Percentiles rank a stretch among this genome's conserved stretches.
Conservation (phyloP, 2,888 invertebrate species). For the Xanthostigma xanthostigma region DNA sequence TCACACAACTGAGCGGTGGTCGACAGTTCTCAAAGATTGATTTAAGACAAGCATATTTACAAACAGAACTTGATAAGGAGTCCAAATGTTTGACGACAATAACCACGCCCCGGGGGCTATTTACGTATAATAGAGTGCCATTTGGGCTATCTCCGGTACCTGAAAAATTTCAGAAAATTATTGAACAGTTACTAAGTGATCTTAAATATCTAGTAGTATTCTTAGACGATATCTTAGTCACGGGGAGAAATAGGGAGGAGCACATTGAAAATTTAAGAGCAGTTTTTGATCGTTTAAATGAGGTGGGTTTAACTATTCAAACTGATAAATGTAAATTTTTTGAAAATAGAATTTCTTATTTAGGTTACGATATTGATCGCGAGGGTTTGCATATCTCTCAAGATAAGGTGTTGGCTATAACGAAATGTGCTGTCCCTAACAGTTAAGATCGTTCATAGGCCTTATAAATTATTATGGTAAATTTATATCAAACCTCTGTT, state of each 20-base stretch:
- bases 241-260: background rate
- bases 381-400: background rate
- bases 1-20: constrained; percentile 3
- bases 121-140: background rate
- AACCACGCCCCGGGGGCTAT: constrained; percentile 4
- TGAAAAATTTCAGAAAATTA: background rate
- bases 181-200: background rate
- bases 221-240: background rate
- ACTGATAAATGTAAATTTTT: background rate
- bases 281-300: background rate
- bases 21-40: constrained; percentile 7
- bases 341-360: background rate
- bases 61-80: background rate
- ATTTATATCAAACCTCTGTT: no score
- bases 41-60: constrained; percentile 4
- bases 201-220: background rate
- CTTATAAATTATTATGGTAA: background rate
- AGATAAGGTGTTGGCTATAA: background rate
- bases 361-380: constrained; percentile 1
- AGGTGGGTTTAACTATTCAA: background rate
- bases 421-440: no score
- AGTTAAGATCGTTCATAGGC: background rate
- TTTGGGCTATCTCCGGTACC: background rate
- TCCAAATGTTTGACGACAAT: constrained; percentile 2
- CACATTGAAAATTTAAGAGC: background rate